Evolutionary conservation across 2,797 vertebrate species (phyloP).

Genomic region (Acipenser transmontanus): DNA sequence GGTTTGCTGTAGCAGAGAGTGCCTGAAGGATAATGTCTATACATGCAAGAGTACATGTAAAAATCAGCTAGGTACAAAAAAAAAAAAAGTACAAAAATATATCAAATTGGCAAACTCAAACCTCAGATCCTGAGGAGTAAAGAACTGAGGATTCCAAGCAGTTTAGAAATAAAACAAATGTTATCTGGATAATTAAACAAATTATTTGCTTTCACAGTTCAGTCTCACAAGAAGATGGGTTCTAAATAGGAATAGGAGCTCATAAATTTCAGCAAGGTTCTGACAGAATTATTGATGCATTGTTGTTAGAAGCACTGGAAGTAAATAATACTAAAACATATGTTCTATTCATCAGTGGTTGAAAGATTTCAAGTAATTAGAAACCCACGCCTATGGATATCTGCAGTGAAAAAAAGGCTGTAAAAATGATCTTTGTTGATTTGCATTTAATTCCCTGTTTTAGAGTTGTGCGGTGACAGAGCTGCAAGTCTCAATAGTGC

Average conservation of each 20-base stretch:
- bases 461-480: conserved; percentile 32
- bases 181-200: conserved; percentile 19
- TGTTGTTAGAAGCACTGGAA: conserved; percentile 23
- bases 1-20: too few relatives aligned
- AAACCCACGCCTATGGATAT: conserved; percentile 36
- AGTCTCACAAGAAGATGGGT: conserved; percentile 1
- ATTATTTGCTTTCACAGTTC: neutral
- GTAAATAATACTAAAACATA: conserved; percentile 32
- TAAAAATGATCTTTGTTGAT: conserved; percentile 39
- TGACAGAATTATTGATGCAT: conserved; percentile 30
- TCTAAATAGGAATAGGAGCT: conserved; percentile 13
- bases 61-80: too few relatives aligned
- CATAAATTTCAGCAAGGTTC: conserved; percentile 19
- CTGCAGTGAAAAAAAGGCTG: conserved; percentile 22
- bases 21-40: too few relatives aligned
- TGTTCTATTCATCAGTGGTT: conserved; percentile 29
- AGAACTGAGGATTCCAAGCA: too few relatives aligned
- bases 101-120: too few relatives aligned
- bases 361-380: conserved; percentile 40
- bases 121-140: too few relatives aligned
- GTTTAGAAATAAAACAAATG: conserved; percentile 6
- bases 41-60: too few relatives aligned
- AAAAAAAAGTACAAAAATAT: too few relatives aligned
- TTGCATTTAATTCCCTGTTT: conserved; percentile 35
- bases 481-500: conserved; percentile 27